A percentile compares a stretch with the other conserved stretches of the same genome.
phyloP scores from a whole-genome alignment of 2,797 vertebrate species.

The Pantherophis vulpinus region DNA sequence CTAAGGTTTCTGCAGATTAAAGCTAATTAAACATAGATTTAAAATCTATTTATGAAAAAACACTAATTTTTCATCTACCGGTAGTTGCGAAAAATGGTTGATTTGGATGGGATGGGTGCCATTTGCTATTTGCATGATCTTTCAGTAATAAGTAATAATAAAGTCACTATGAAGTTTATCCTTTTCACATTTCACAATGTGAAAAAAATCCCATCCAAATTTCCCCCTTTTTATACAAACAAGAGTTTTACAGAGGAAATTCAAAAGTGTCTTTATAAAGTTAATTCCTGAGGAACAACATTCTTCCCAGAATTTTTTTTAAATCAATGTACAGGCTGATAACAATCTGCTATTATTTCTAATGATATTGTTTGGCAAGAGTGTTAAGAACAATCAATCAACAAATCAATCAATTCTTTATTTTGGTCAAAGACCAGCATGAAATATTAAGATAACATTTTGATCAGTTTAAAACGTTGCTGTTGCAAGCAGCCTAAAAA shows the following conservation, averaged over 20 bases:
- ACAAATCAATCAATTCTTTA: not conserved
- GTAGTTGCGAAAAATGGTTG: fast-evolving
- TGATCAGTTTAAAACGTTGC: not conserved
- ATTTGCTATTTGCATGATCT: not conserved
- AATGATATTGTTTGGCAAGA: not conserved
- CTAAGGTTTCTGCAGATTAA: not conserved
- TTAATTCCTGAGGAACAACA: not conserved
- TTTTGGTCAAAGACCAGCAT: not conserved
- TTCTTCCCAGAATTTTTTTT: not conserved
- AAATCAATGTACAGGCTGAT: not conserved
- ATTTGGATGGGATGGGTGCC: not conserved
- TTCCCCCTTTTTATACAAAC: not conserved
- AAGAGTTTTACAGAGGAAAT: not conserved
- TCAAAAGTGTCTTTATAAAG: not conserved
- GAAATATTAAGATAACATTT: not conserved
- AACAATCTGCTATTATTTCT: not conserved
- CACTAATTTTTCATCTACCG: not conserved
- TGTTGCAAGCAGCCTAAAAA: not conserved
- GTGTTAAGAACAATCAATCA: not conserved
- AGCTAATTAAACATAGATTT: not conserved
- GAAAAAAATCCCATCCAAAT: not conserved
- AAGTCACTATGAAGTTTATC: not conserved
- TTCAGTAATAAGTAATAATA: not conserved
- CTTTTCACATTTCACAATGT: no score
- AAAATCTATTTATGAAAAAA: not conserved